These are phyloP conservation scores for Oplegnathus fasciatus DNA, from an alignment of 2,113 vertebrate species.

Conservation along the genomic window DNA sequence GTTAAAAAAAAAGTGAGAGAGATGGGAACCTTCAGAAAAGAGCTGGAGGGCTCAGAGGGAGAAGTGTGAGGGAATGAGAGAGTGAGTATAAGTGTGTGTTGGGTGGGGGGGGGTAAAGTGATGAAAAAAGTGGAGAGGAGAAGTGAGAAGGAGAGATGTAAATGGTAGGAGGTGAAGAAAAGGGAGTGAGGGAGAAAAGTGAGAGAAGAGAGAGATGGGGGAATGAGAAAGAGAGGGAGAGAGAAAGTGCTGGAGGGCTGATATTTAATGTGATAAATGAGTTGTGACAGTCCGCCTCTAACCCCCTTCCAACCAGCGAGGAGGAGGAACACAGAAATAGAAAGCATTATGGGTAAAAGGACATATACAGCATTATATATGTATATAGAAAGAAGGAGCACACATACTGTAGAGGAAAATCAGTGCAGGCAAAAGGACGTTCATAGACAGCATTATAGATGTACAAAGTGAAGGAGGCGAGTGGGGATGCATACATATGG, in stretches of 20 bases:
- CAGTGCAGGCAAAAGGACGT: conserved; percentile 60
- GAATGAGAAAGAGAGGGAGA: conserved; percentile 57
- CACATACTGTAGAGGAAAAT: conserved; percentile 31
- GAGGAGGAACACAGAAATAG: conserved; percentile 83
- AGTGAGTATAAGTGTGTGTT: conserved; percentile 18
- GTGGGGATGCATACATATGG: conserved; percentile 68
- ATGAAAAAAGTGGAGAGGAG: conserved; percentile 62
- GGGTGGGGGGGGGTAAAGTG: conserved; percentile 32
- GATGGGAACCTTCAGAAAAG: conserved; percentile 78
- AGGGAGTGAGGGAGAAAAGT: conserved; percentile 55
- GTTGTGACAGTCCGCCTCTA: conserved; percentile 85
- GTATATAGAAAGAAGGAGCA: conserved; percentile 60
- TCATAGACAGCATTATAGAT: conserved; percentile 67
- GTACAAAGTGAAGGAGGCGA: conserved; percentile 61
- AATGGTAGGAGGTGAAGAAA: conserved; percentile 72
- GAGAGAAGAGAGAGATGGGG: conserved; percentile 58
- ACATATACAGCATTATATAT: conserved; percentile 74
- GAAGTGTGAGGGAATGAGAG: conserved; percentile 66
- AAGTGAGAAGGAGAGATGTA: conserved; percentile 70
- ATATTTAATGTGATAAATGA: conserved; percentile 90
- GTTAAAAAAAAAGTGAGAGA: conserved; percentile 77
- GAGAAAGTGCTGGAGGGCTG: conserved; percentile 81
- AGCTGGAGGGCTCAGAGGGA: conserved; percentile 69
- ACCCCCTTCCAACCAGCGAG: conserved; percentile 82
- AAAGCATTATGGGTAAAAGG: conserved; percentile 80